Conservation (phyloP, 2,888 invertebrate genomes). For the Arctia plantaginis region DNA sequence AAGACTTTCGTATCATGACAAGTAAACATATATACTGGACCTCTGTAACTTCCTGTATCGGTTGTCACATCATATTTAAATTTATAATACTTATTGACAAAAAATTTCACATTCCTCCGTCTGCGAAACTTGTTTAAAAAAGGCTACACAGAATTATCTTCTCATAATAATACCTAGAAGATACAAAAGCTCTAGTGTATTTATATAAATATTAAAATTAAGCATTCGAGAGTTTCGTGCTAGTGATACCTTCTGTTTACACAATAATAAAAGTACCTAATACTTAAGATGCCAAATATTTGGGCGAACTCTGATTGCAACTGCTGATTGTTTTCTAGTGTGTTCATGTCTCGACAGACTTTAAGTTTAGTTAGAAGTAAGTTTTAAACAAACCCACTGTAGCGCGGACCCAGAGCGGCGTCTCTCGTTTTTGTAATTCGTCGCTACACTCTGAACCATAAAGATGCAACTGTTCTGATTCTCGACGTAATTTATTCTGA, state of each 20-base stretch:
- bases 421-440: conserved; percentile 89
- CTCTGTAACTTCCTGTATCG: too few relatives aligned
- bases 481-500: conserved; percentile 88
- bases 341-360: neutral
- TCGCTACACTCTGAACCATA: conserved; percentile 88
- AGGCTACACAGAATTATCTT: neutral
- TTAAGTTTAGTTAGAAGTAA: conserved; percentile 86
- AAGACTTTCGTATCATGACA: too few relatives aligned
- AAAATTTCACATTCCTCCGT: too few relatives aligned
- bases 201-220: neutral
- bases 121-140: too few relatives aligned
- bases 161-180: neutral
- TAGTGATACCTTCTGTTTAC: neutral
- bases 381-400: conserved; percentile 92
- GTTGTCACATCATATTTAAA: too few relatives aligned
- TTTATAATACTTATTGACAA: too few relatives aligned
- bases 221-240: neutral
- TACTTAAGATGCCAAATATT: neutral
- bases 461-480: conserved; percentile 91
- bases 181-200: neutral
- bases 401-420: conserved; percentile 92
- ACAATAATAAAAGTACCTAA: neutral
- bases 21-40: too few relatives aligned
- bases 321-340: neutral
- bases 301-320: neutral